Base-by-base conservation (phyloP, 2,797 vertebrate species). In the Yasuhikotakia modesta region DNA sequence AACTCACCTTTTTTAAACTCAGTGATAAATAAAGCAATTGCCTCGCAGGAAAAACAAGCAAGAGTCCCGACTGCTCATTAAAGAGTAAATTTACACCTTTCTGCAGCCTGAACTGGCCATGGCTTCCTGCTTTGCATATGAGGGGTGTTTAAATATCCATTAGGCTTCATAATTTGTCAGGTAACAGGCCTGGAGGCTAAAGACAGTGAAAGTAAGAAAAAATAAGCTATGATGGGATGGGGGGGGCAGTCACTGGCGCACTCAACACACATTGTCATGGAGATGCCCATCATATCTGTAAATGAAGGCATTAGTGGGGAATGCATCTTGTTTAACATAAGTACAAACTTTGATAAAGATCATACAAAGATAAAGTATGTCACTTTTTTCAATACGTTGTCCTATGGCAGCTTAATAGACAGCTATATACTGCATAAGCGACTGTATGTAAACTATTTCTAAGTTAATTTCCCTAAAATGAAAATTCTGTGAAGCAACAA, bases 121-220 rank as follows among this genome's bases (percentile, higher is more conserved):
- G 69, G 60, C 22, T 39, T 70, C 13, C 17, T 22, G 61, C 70
- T 52, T 35, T 48, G 64, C 71, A 73, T 76, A 80, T 58, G 50
- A 75, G 79, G 69, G 52, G 68, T 79, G 77, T 79, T 82, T 84
- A 79, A 84, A 79, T 61, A 73, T 74, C 78, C 77, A 84, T 82
- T 81, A 84, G 80, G 73, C 22, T 45, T 45, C 22, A 69, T 82
- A 73, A 83, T 68, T 74, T 53, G 77, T 43, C 32, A 61, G 52
- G 76, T 22, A 39, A 27, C 35, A 53, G 48, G 39, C 55, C 63
- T 70, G 46, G 11, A 14, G 21, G 63, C 22, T 66, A 48, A 30
- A 65, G 65, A 66, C 27, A 5, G 63, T 3, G 57, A 50, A 57
- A 22, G 21, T 6, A 64, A 5, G 35, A 50, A 58, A 45, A 27